A percentile compares a stretch with the other conserved stretches of the same genome.
Conservation (phyloP, 2,797 vertebrate species). For the Chloroceryle inda region DNA sequence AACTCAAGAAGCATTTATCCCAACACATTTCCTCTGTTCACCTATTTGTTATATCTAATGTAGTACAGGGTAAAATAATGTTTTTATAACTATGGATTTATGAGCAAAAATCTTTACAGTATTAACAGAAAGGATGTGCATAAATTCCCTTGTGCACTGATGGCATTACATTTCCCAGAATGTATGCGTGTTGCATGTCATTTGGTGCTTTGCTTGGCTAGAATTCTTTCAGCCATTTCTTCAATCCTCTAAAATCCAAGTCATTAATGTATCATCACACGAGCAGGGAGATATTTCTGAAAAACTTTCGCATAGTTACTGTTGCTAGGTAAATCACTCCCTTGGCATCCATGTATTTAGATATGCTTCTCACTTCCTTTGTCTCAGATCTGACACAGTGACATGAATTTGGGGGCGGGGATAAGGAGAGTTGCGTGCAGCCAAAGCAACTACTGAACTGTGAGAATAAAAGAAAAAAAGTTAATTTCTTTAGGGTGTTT, state of each 20-base stretch:
- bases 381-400: conserved; percentile 25
- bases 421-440: neutral
- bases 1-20: neutral
- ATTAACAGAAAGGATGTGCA: neutral
- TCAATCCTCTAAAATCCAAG: conserved; percentile 1
- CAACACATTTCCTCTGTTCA: neutral
- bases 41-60: neutral
- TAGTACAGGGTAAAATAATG: neutral
- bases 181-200: neutral
- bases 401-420: neutral
- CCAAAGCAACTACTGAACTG: neutral
- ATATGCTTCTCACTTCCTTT: conserved; percentile 49
- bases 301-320: conserved; percentile 65
- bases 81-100: conserved; percentile 14
- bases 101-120: neutral
- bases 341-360: conserved; percentile 51
- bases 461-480: neutral
- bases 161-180: neutral
- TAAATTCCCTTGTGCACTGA: neutral
- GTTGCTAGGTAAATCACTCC: conserved; percentile 74
- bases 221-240: neutral
- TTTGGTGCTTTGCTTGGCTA: neutral
- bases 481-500: neutral
- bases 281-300: conserved; percentile 3
- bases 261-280: conserved; percentile 6